Base-by-base conservation (phyloP, 2,113 vertebrate genomes). In the Pangasianodon gigas region DNA sequence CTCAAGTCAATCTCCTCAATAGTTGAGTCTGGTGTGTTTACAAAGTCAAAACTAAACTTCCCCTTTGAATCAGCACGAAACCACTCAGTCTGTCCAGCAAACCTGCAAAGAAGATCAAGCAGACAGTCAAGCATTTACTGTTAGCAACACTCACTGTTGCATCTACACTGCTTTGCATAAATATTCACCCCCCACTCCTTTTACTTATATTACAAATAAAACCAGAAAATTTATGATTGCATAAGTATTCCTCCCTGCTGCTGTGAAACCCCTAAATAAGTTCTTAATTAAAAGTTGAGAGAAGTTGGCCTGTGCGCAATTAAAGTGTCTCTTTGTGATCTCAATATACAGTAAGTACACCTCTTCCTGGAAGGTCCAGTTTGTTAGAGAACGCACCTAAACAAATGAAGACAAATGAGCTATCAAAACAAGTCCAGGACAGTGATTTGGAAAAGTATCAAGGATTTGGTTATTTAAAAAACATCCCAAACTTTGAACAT, bases 1-100 rank as follows among this genome's bases (percentile, higher is more conserved):
- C 95, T 97, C 93, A 96, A 91, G 87, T 98, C 96, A 0, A 97
- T 81, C 1, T 96, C 96, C 85, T 97, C 97, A 24, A 98, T 65
- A 0, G 92, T 93, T 0, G 93, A 82, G 0, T 94, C 69, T 60
- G 65, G 93, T 62, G 96, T 81, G 18, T 89, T 85, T 2, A 93
- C 3, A 81, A 97, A 94, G 32, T 95, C 93, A 44, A 88, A 92
- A 44, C n/a, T 88, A 77, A 95, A 96, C 3, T 41, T 94, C 8
- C 94, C 94, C 0, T 19, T 92, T 0, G 2, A 2, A 56, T 95
- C 0, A 3, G 92, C 1, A 21, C 58, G 89, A 56, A 96, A 94
- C 97, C 97, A 98, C 4, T 94, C 92, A 0, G 95, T 90, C 62
- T 97, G 94, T 19, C 95, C 96, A 9, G 92, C 93, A 93, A 94